A percentile compares a stretch with the other conserved stretches of the same genome.
phyloP scores from a whole-genome alignment of 2,113 vertebrate genomes.

The Saimiri boliviensis region DNA sequence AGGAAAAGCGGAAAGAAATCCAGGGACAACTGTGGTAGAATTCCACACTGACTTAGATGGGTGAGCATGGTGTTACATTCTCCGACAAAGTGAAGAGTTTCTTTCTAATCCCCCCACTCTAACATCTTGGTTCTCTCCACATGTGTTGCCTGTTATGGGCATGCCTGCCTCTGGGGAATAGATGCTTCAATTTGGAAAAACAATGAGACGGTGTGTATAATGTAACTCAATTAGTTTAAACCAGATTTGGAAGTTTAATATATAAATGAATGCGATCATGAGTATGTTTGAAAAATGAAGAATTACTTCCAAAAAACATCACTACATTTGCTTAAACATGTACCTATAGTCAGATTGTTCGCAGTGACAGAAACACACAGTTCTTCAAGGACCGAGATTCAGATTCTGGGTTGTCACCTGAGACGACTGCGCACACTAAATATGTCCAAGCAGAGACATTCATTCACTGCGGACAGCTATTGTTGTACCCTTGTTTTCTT shows the following conservation, averaged over 20 bases:
- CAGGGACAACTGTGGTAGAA: fast-evolving
- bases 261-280: neutral
- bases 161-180: neutral
- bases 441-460: fast-evolving
- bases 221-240: neutral
- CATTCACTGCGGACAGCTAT: fast-evolving
- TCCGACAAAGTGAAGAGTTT: fast-evolving
- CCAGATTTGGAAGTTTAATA: neutral
- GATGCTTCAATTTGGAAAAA: neutral
- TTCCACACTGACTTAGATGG: fast-evolving
- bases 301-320: neutral
- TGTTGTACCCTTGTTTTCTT: neutral
- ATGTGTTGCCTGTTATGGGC: fast-evolving
- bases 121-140: neutral
- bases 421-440: fast-evolving
- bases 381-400: fast-evolving
- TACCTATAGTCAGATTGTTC: neutral
- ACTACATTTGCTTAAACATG: neutral
- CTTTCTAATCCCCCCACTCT: neutral
- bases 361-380: fast-evolving
- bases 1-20: fast-evolving
- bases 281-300: neutral
- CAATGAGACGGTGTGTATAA: neutral
- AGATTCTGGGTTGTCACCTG: fast-evolving
- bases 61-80: fast-evolving